Base-by-base conservation (phyloP, 2,888 invertebrate genomes). In the Polyommatus iphigenia region DNA sequence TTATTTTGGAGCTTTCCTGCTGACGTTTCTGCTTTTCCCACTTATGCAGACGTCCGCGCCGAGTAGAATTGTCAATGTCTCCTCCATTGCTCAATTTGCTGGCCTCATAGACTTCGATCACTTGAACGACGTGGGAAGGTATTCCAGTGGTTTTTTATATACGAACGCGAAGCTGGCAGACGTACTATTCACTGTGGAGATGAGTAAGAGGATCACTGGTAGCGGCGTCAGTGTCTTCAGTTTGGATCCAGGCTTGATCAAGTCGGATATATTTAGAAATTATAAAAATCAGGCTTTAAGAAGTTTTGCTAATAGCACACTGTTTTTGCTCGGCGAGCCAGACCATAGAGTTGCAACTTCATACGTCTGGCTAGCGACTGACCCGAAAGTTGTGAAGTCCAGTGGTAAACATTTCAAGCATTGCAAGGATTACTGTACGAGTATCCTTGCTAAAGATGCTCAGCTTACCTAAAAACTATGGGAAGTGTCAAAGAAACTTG, bases 201-300 rank as follows among this genome's bases (percentile, higher is more conserved):
- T 91, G 89, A 84, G 87, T 6, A 87, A 84, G 72, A 83, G 87
- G 76, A 84, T 24, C 24, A 1, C 1, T 24, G 87, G 85, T 0
- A 86, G 95, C 41, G 96, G 96, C 15, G 96, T 98, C 0, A 97
- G 96, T 0, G 96, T 96, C 0, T 97, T 97, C 87, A 97, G 96
- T 83, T 93, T 98, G 84, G 98, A 98, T 91, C 98, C 98, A 0
- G 98, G 98, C 8, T 94, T 97, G 89, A 96, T 96, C 73, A 96
- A 96, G 85, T 96, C 96, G 0, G 96, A 96, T 46, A 97, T 97
- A 78, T 97, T 97, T 95, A 95, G 96, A 76, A 96, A 89, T 80
- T 84, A 83, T 2, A 84, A 86, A 0, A 86, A 82, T 72, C 80
- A 83, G 0, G 71, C 81, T 6, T 80, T 86, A 76, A 86, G 83